These are phyloP conservation scores for Balaenoptera acutorostrata DNA, from an alignment of 2,113 vertebrate species.

Conservation along the genomic window DNA sequence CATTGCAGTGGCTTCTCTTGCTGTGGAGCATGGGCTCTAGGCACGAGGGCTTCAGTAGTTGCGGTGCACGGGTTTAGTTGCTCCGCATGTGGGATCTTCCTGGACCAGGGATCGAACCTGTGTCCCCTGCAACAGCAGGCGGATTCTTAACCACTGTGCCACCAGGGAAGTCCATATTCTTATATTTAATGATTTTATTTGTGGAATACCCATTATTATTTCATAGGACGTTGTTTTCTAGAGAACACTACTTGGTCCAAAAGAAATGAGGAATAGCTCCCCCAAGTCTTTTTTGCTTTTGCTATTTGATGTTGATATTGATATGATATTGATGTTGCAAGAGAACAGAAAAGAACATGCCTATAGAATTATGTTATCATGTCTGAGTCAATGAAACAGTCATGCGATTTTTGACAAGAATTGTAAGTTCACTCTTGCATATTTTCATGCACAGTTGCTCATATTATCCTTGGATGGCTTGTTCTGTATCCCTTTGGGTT, in stretches of 20 bases:
- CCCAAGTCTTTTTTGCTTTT: neutral
- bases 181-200: neutral
- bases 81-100: too few species aligned
- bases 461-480: neutral
- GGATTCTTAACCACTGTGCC: too few species aligned
- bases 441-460: neutral
- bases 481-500: neutral
- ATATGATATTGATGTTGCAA: neutral
- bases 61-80: too few species aligned
- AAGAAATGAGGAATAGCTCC: neutral
- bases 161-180: neutral
- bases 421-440: neutral
- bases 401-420: neutral
- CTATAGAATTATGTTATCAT: neutral
- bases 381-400: neutral
- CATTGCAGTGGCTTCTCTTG: too few species aligned
- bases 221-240: neutral
- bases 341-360: neutral
- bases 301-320: neutral
- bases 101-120: too few species aligned
- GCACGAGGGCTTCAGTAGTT: too few species aligned
- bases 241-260: neutral
- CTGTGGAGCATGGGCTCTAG: too few species aligned
- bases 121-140: too few species aligned
- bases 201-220: neutral